Conservation (phyloP, 2,113 vertebrate genomes). For the Gavialis gangeticus region DNA sequence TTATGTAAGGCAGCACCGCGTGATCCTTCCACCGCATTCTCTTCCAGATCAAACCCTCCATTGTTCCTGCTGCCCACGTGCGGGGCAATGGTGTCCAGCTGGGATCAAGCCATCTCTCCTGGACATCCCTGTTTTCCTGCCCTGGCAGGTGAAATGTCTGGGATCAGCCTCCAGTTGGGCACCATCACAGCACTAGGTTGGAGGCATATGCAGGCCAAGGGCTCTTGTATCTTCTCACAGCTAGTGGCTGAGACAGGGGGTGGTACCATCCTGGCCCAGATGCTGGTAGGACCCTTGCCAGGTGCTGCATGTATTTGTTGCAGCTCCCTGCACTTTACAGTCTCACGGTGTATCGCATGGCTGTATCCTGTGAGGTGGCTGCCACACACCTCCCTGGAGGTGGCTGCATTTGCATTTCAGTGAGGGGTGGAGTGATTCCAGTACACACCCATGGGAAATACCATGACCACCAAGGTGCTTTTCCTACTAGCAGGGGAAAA, state of each 20-base stretch:
- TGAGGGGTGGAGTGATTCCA: not conserved
- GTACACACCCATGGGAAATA: too few species aligned
- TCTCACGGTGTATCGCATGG: not conserved
- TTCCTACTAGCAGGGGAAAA: too few species aligned
- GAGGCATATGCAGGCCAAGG: not conserved
- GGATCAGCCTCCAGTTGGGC: not conserved
- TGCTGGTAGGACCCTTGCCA: not conserved
- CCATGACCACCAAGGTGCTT: too few species aligned
- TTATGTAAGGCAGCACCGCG: not conserved
- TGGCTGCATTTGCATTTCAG: fast-evolving
- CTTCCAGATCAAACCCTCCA: not conserved
- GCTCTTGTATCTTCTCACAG: not conserved
- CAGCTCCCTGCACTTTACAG: fast-evolving
- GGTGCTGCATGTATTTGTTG: not conserved
- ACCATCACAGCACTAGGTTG: not conserved
- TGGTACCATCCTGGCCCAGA: not conserved
- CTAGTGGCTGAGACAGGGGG: fast-evolving
- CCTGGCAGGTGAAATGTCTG: not conserved
- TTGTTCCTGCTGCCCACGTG: not conserved
- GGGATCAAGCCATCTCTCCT: not conserved
- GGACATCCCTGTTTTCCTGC: not conserved
- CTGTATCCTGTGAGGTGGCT: not conserved
- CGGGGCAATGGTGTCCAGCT: fast-evolving
- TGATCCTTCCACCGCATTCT: not conserved
- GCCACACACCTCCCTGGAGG: not conserved